Conservation (phyloP, 1,140 invertebrate genomes). For the Tetraneura akinire region DNA sequence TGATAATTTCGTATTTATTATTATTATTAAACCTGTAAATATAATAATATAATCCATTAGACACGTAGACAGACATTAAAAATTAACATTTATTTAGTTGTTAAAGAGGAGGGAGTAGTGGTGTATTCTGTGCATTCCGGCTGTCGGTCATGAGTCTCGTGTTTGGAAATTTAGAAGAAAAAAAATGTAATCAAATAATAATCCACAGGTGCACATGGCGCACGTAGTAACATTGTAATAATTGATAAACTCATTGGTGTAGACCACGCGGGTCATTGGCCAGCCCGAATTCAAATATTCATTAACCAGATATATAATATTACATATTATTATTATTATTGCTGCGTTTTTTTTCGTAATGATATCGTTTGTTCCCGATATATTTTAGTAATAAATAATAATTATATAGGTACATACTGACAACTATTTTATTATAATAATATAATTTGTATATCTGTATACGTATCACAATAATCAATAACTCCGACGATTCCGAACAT, state of each 20-base stretch:
- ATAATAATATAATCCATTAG: not conserved
- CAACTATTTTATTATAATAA: too few species aligned
- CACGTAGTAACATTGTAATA: not conserved
- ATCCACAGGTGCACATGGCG: not conserved
- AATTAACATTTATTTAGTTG: not conserved
- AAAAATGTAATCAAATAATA: not conserved
- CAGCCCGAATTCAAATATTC: not conserved
- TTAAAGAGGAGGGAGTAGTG: not conserved
- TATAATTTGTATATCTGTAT: too few species aligned
- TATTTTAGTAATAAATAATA: too few species aligned
- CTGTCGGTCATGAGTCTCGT: not conserved
- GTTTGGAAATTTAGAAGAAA: not conserved
- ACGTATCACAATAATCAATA: too few species aligned
- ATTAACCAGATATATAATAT: slow-evolving; percentile 30
- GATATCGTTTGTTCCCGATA: too few species aligned
- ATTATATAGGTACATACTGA: too few species aligned
- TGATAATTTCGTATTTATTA: too few species aligned
- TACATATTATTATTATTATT: slow-evolving; percentile 21
- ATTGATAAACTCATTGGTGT: not conserved
- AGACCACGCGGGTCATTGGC: slow-evolving; percentile 22
- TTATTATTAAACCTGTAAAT: too few species aligned
- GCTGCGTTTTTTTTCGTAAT: slow-evolving; percentile 3
- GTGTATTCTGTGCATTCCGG: not conserved
- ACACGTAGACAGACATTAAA: not conserved
- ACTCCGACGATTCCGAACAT: too few species aligned